Base-by-base conservation (phyloP, 2,888 invertebrate genomes). In the Oeneis ivallda region DNA sequence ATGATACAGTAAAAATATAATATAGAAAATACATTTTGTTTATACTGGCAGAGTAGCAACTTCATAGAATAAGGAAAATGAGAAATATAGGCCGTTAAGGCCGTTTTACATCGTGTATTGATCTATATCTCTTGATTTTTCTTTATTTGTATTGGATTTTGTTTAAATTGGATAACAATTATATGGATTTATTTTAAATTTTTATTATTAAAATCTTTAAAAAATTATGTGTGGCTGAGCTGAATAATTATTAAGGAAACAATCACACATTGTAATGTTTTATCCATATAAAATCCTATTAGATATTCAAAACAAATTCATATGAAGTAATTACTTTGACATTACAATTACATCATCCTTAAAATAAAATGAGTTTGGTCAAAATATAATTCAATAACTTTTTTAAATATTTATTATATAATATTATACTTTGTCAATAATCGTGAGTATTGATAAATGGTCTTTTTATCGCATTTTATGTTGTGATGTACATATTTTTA, bases 391-490 rank as follows among this genome's bases (percentile, higher is more conserved):
- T 37, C 7, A 37, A 3, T 8, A 7, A 37, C 2, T 9, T 37
- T 37, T 37, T 37, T 37, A 7, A 37, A 37, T 37, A 37, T 5
- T 5, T 34, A 34, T 34, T 15, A 17, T 10, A 41, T 19, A 58
- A 17, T 19, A 32, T 17, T 47, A 32, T 26, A 26, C 37, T 45
- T 47, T 45, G 10, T 47, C 34, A 47, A 57, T 43, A 47, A 57
- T 43, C 15, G 39, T 17, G 59, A 60, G 59, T 60, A 60, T 54
- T 62, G 10, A 43, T 39, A 32, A 10, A 53, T 53, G 43, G 62
- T 54, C 52, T 62, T 62, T 60, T 62, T 45, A 45, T 53, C 52
- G 53, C 53, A 15, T 54, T 62, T 32, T 53, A 45, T 1, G 17
- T 15, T 62, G 41, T 52, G 53, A 52, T 62, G 53, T 62, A n/a